Evolutionary conservation across 2,888 invertebrate species (phyloP).

Genomic region (Spilarctia lutea): DNA sequence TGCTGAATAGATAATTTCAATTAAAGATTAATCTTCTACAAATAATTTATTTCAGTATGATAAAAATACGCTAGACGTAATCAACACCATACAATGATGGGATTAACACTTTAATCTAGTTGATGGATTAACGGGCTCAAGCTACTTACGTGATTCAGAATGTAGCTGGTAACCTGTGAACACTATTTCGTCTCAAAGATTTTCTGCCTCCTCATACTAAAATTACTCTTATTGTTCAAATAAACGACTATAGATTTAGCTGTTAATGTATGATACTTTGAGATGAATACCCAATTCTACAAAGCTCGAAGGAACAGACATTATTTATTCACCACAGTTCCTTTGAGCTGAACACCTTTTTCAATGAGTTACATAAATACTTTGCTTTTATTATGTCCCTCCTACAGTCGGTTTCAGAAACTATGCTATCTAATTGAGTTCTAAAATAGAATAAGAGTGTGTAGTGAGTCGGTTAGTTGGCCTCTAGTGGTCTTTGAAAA

Average conservation of each 20-base stretch:
- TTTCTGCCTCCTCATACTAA: background rate
- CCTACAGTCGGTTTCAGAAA: too few species aligned
- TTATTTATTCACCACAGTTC: too few species aligned
- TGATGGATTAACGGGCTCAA: background rate
- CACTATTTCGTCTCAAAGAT: background rate
- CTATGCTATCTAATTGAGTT: too few species aligned
- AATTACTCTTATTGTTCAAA: background rate
- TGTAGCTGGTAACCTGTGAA: background rate
- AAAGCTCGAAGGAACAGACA: too few species aligned
- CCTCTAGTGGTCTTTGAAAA: too few species aligned
- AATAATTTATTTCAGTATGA: background rate
- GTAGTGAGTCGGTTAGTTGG: too few species aligned
- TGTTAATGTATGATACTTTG: background rate
- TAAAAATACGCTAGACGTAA: background rate
- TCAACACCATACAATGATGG: background rate
- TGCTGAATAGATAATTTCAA: background rate
- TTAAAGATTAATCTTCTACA: background rate
- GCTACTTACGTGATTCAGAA: background rate
- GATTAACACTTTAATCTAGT: slow-evolving; percentile 8
- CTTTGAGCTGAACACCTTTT: too few species aligned
- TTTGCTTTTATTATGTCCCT: too few species aligned
- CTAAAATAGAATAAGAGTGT: too few species aligned
- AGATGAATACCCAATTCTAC: background rate
- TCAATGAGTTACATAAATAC: too few species aligned
- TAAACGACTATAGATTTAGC: too few species aligned